Evolutionary conservation across 2,888 invertebrate species (phyloP).

Genomic region (Ormyrus pomaceus): DNA sequence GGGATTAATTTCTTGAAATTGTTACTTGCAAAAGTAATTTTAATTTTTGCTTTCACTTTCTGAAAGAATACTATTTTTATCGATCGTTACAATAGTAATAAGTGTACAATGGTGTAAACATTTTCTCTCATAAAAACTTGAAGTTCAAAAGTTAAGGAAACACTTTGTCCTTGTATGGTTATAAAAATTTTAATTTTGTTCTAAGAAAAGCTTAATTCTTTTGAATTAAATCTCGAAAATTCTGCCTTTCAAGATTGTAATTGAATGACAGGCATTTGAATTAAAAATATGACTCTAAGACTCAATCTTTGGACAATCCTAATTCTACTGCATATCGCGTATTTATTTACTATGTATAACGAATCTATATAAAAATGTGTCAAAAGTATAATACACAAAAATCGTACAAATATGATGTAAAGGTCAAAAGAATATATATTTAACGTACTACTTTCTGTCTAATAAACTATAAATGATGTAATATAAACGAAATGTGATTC

Average conservation of each 20-base stretch:
- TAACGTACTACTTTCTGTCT: slow-evolving; percentile 18
- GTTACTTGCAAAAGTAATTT: not conserved
- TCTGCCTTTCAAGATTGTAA: too few species aligned
- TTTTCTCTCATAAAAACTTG: too few species aligned
- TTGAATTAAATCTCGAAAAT: too few species aligned
- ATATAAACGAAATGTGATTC: slow-evolving; percentile 20
- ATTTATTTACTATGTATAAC: not conserved
- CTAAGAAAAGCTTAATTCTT: too few species aligned
- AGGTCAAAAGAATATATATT: slow-evolving; percentile 10
- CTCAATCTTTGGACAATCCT: slow-evolving; percentile 33
- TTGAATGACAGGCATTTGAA: too few species aligned
- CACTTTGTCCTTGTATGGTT: too few species aligned
- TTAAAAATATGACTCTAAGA: not conserved
- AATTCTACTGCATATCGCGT: slow-evolving; percentile 5
- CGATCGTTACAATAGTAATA: too few species aligned
- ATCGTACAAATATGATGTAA: slow-evolving; percentile 14
- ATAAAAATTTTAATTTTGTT: too few species aligned
- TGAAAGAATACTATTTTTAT: too few species aligned
- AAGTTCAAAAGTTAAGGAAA: too few species aligned
- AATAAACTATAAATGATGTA: not conserved
- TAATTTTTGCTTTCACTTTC: not conserved
- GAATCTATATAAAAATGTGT: slow-evolving; percentile 22
- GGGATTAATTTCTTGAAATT: not conserved
- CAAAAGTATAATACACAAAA: slow-evolving; percentile 30
- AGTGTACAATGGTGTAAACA: too few species aligned